These are phyloP conservation scores for Otocyon megalotis DNA, from an alignment of 2,113 vertebrate species.

Conservation along the genomic window DNA sequence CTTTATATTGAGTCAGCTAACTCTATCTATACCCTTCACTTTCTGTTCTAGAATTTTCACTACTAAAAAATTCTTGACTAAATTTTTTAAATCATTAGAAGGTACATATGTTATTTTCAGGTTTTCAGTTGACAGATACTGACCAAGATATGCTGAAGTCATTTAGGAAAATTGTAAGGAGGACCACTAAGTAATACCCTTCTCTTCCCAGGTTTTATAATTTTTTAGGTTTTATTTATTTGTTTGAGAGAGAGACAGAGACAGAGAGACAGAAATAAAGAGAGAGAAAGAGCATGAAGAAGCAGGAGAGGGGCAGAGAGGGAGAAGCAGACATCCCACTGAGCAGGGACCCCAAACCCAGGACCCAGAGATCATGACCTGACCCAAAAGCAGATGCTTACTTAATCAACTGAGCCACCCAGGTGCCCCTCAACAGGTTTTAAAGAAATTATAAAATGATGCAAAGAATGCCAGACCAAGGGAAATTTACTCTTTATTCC, in stretches of 20 bases:
- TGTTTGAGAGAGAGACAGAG: background rate
- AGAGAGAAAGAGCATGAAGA: background rate
- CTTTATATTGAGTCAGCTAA: background rate
- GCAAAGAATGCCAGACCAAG: background rate
- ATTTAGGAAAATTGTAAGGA: background rate
- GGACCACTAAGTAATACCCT: background rate
- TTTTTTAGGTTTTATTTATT: background rate
- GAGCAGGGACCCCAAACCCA: too few species aligned
- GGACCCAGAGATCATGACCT: too few species aligned
- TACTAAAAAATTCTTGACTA: background rate
- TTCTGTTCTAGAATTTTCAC: background rate
- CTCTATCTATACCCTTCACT: too few species aligned
- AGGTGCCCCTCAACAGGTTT: background rate
- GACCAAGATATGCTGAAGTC: background rate
- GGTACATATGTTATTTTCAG: background rate
- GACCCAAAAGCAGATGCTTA: too few species aligned
- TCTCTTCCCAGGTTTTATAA: background rate
- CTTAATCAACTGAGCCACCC: too few species aligned
- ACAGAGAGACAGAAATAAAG: too few species aligned
- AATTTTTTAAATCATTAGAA: background rate
- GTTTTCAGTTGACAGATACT: background rate
- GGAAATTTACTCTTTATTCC: background rate
- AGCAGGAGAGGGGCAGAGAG: too few species aligned
- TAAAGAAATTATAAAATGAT: background rate
- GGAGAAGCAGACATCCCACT: too few species aligned